phyloP scores from a whole-genome alignment of 1,140 invertebrate genomes.

The Drosophila lacertosa region DNA sequence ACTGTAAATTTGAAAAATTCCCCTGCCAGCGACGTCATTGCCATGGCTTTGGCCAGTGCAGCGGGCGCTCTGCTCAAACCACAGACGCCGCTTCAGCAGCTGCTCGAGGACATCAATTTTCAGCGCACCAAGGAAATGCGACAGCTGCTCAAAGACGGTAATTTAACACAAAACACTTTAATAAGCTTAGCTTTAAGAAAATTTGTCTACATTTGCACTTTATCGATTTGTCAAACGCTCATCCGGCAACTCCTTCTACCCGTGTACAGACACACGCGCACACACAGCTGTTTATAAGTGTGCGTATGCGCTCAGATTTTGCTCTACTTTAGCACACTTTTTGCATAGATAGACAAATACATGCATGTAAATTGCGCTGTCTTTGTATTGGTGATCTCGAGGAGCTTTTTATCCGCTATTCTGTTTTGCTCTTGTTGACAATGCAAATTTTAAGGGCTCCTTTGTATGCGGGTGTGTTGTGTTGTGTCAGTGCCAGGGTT shows the following conservation, averaged over 20 bases:
- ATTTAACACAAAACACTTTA: constrained; percentile 50
- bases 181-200: constrained; percentile 33
- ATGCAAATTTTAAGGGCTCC: background rate
- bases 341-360: background rate
- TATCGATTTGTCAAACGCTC: constrained; percentile 69
- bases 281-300: constrained; percentile 12
- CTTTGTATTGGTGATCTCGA: background rate
- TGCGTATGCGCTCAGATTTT: constrained; percentile 27
- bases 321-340: constrained; percentile 39
- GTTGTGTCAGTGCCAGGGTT: background rate
- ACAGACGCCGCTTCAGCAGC: constrained; percentile 90
- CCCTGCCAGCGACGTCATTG: constrained; percentile 31
- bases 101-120: constrained; percentile 95
- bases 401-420: constrained; percentile 4
- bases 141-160: constrained; percentile 93
- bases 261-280: constrained; percentile 6
- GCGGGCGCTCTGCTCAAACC: constrained; percentile 86
- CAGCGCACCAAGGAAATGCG: constrained; percentile 95
- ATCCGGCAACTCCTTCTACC: constrained; percentile 52
- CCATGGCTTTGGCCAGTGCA: constrained; percentile 87
- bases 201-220: constrained; percentile 79
- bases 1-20: constrained; percentile 26
- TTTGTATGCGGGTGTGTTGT: background rate
- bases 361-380: background rate
- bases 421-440: constrained; percentile 1